A percentile compares a stretch with the other conserved stretches of the same genome.
Conservation (phyloP, 2,888 invertebrate species). For the Philonicus albiceps region DNA sequence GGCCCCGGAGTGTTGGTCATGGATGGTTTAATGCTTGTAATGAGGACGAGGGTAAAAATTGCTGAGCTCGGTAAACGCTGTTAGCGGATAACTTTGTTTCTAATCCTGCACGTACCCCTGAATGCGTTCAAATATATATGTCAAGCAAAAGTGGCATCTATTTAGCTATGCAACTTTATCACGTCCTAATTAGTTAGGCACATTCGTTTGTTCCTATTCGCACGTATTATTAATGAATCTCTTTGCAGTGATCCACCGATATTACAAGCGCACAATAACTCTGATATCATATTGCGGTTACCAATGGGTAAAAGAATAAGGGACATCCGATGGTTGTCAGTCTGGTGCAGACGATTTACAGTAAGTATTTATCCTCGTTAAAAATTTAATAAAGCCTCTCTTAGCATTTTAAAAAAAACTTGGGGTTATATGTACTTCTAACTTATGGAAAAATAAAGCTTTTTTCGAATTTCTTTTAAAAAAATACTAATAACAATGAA, state of each 20-base stretch:
- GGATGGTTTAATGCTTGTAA: slow-evolving; percentile 32
- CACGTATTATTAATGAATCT: not conserved
- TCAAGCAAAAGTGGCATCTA: not conserved
- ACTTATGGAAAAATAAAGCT: too few species aligned
- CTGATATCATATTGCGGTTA: slow-evolving; percentile 82
- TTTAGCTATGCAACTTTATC: not conserved
- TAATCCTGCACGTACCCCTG: not conserved
- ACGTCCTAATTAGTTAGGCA: not conserved
- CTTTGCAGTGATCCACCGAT: slow-evolving; percentile 80
- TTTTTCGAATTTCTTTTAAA: too few species aligned
- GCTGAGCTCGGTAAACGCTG: slow-evolving; percentile 23
- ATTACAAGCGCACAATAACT: slow-evolving; percentile 75
- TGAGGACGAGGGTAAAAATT: slow-evolving; percentile 28
- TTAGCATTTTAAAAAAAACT: too few species aligned
- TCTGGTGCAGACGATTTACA: slow-evolving; percentile 91
- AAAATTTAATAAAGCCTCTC: too few species aligned
- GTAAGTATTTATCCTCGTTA: slow-evolving; percentile 67
- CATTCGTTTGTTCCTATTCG: not conserved
- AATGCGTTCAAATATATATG: not conserved
- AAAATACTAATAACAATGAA: too few species aligned
- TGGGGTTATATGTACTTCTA: too few species aligned
- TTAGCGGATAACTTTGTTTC: slow-evolving; percentile 27
- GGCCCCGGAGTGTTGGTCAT: slow-evolving; percentile 20
- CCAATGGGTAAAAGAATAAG: slow-evolving; percentile 84
- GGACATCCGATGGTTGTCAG: slow-evolving; percentile 90